phyloP scores from a whole-genome alignment of 2,113 vertebrate species.

The Egretta garzetta region DNA sequence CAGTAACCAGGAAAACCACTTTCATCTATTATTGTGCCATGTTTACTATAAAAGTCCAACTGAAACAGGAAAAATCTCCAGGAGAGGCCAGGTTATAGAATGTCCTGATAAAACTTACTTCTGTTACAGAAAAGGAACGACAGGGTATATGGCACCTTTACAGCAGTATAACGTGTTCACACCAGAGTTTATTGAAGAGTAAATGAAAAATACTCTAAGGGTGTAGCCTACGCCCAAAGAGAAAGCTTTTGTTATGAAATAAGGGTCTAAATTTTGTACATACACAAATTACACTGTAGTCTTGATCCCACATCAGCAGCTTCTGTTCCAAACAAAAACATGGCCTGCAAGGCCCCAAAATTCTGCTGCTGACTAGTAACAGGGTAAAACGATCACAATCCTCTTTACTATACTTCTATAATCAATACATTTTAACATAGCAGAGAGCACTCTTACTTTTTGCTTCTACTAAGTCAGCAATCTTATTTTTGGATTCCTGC shows the following conservation, averaged over 20 bases:
- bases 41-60: neutral
- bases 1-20: neutral
- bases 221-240: neutral
- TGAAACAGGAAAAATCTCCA: neutral
- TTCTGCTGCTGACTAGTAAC: neutral
- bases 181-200: neutral
- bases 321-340: neutral
- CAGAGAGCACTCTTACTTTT: conserved; percentile 79
- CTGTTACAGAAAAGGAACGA: neutral
- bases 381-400: neutral
- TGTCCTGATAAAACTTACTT: neutral
- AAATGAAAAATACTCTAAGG: neutral
- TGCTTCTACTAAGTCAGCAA: conserved; percentile 77
- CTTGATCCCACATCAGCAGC: neutral
- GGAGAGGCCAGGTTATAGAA: neutral
- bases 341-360: neutral
- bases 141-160: neutral
- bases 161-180: neutral
- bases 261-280: neutral
- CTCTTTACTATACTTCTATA: neutral
- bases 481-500: conserved; percentile 75
- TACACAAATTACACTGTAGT: neutral
- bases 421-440: neutral
- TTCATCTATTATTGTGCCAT: neutral
- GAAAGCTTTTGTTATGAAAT: neutral